Conservation (phyloP, 2,113 vertebrate genomes). For the Corydoras sp. region DNA sequence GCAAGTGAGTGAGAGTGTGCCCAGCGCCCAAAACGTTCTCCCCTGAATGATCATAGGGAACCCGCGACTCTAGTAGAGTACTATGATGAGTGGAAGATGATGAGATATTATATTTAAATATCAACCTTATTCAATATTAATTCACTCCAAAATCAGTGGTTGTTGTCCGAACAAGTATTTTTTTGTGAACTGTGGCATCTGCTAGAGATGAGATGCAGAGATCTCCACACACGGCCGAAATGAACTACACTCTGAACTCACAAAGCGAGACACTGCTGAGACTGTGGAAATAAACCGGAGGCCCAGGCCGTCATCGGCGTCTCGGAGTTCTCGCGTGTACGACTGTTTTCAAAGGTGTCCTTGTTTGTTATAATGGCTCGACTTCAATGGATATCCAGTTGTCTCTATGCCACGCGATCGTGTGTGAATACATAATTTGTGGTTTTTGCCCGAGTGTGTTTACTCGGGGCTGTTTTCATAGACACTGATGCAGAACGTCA, state of each 20-base stretch:
- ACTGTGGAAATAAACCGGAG: constrained; percentile 25
- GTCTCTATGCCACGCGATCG: constrained; percentile 12
- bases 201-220: constrained; percentile 14
- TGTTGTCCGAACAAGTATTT: no score
- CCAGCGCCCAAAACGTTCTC: no score
- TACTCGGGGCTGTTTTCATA: constrained; percentile 36
- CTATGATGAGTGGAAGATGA: no score
- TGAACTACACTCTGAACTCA: constrained; percentile 4
- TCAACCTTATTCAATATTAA: no score
- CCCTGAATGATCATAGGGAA: no score
- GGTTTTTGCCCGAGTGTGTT: constrained; percentile 23
- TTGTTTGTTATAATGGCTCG: constrained; percentile 30
- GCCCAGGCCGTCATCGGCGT: constrained; percentile 20
- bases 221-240: constrained; percentile 5
- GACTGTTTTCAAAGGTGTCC: constrained; percentile 37
- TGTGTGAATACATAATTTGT: constrained; percentile 32
- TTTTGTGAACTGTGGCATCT: not conserved
- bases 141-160: no score
- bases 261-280: constrained; percentile 24
- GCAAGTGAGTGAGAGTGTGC: no score
- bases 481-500: constrained; percentile 45
- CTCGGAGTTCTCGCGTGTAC: constrained; percentile 2
- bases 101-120: no score
- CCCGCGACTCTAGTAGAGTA: no score
- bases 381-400: constrained; percentile 8